phyloP scores from a whole-genome alignment of 2,888 invertebrate species.

The Zootermopsis nevadensis region DNA sequence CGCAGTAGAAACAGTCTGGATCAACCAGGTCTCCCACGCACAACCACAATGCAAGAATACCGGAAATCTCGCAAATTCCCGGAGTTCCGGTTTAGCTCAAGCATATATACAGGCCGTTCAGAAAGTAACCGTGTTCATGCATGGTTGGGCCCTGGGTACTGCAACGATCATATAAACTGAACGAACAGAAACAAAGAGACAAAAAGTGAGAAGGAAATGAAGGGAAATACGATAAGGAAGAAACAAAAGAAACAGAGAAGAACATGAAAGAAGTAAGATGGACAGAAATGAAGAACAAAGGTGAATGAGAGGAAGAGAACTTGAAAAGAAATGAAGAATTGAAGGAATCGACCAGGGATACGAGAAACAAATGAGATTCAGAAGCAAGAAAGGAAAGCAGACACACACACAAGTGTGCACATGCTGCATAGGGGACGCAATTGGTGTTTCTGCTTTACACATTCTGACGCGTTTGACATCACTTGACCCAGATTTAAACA shows the following conservation, averaged over 20 bases:
- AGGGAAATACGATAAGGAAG: background rate
- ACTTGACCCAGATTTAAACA: constrained; percentile 75
- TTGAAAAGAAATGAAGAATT: background rate
- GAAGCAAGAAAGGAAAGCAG: background rate
- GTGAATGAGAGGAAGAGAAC: background rate
- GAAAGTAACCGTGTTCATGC: too few species aligned
- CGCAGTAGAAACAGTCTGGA: too few species aligned
- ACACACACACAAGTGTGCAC: background rate
- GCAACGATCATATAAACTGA: too few species aligned
- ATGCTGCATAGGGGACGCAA: background rate
- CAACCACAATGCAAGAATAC: too few species aligned
- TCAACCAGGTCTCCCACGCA: too few species aligned
- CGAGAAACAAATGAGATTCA: background rate
- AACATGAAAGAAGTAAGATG: background rate
- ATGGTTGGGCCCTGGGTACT: too few species aligned
- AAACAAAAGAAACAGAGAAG: constrained; percentile 5
- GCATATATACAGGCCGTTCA: too few species aligned
- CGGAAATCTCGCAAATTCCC: too few species aligned
- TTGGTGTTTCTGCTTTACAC: constrained; percentile 35
- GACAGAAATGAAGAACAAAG: too few species aligned
- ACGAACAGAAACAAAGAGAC: background rate
- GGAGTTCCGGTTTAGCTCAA: too few species aligned
- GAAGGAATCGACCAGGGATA: background rate
- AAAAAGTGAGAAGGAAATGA: background rate
- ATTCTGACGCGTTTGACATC: constrained; percentile 78